phyloP scores from a whole-genome alignment of 1,140 invertebrate genomes.

The Elymnias hypermnestra region DNA sequence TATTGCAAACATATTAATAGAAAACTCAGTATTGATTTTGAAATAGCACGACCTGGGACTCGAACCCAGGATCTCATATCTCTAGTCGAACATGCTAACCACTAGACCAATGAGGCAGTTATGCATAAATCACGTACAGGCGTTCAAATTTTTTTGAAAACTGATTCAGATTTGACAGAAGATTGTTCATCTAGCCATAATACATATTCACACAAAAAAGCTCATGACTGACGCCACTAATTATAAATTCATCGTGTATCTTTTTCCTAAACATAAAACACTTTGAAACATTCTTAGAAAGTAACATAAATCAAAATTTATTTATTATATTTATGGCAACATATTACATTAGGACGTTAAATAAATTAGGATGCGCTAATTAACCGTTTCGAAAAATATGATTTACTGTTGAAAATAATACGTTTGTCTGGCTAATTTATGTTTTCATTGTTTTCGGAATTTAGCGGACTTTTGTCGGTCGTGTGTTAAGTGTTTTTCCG shows the following conservation, averaged over 20 bases:
- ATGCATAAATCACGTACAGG: no score
- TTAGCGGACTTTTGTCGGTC: conserved; percentile 1
- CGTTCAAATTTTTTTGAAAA: no score
- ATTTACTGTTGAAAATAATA: conserved; percentile 32
- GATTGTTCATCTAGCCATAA: no score
- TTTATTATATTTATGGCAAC: conserved; percentile 37
- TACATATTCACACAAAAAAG: no score
- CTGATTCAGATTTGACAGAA: no score
- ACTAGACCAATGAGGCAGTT: no score
- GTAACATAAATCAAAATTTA: conserved; percentile 47
- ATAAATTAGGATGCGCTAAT: conserved; percentile 31
- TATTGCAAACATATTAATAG: no score
- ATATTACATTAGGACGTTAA: conserved; percentile 29
- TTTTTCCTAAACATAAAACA: conserved; percentile 10
- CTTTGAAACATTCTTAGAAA: conserved; percentile 33
- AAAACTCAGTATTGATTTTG: no score
- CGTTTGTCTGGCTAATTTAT: conserved; percentile 17
- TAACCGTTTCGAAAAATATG: conserved; percentile 32
- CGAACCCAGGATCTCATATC: no score
- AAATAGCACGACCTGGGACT: no score
- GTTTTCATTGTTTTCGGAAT: conserved; percentile 18
- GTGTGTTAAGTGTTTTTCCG: not conserved
- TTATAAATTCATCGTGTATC: conserved; percentile 4
- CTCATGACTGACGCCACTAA: no score
- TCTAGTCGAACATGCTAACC: no score